phyloP scores from a whole-genome alignment of 2,797 vertebrate species.

The Pampus argenteus region DNA sequence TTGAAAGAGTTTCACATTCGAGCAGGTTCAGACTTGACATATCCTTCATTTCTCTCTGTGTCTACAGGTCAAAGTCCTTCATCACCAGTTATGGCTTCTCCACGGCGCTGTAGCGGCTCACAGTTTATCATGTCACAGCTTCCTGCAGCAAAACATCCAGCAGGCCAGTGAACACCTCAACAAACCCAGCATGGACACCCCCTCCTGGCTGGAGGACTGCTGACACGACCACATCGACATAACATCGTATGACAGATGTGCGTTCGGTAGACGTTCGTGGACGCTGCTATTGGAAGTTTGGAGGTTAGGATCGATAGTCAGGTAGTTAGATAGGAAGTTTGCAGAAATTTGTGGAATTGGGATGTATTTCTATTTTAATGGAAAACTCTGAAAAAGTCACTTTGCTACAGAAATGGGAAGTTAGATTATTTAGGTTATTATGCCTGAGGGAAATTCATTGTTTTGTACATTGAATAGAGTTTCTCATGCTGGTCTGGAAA shows the following conservation, averaged over 20 bases:
- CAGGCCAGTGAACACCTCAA: constrained; percentile 84
- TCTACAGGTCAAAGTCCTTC: constrained; percentile 91
- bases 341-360: background rate
- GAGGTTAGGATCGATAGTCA: background rate
- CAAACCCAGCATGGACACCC: constrained; percentile 81
- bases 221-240: constrained; percentile 58
- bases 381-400: background rate
- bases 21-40: too few species aligned
- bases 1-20: background rate
- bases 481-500: background rate
- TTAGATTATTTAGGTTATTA: background rate
- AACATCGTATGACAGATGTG: accelerated
- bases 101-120: constrained; percentile 90
- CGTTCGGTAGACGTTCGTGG: background rate
- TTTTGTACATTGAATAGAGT: background rate
- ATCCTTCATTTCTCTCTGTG: background rate
- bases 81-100: constrained; percentile 91
- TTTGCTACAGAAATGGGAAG: background rate
- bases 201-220: constrained; percentile 93
- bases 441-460: background rate
- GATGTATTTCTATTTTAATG: background rate
- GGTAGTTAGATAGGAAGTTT: background rate
- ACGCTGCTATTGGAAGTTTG: background rate
- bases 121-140: constrained; percentile 90
- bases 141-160: constrained; percentile 90